Conservation (phyloP, 2,888 invertebrate genomes). For the Microdon myrmicae region DNA sequence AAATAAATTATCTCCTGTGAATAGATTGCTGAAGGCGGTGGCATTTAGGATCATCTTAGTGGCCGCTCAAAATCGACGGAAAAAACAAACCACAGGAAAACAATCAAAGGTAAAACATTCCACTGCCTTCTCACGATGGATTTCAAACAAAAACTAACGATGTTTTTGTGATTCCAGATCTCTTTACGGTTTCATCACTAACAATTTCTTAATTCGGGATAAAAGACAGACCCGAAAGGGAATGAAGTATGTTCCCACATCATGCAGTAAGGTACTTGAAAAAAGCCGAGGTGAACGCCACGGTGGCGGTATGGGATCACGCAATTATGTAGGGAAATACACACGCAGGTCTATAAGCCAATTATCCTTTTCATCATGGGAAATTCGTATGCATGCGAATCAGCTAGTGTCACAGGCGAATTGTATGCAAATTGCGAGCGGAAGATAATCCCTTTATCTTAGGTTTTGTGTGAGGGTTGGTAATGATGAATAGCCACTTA, state of each 20-base stretch:
- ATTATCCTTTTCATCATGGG: constrained; percentile 52
- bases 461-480: too few species aligned
- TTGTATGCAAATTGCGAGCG: constrained; percentile 49
- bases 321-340: constrained; percentile 34
- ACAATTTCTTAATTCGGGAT: constrained; percentile 41
- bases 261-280: constrained; percentile 6
- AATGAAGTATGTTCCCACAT: constrained; percentile 33
- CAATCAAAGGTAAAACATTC: constrained; percentile 1
- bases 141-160: neutral
- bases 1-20: too few species aligned
- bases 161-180: constrained; percentile 20
- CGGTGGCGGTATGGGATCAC: constrained; percentile 20
- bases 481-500: too few species aligned
- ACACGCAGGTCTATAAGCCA: constrained; percentile 39
- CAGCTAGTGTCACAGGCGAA: constrained; percentile 37
- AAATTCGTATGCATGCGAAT: too few species aligned
- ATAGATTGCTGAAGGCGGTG: too few species aligned
- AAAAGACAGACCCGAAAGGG: constrained; percentile 27
- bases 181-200: constrained; percentile 51
- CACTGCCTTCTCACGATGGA: constrained; percentile 18
- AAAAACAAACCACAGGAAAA: too few species aligned
- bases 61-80: too few species aligned
- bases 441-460: constrained; percentile 48
- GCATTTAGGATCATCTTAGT: too few species aligned
- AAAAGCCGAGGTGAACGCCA: constrained; percentile 31